phyloP scores from a whole-genome alignment of 2,888 invertebrate genomes.

The Apoda limacodes region DNA sequence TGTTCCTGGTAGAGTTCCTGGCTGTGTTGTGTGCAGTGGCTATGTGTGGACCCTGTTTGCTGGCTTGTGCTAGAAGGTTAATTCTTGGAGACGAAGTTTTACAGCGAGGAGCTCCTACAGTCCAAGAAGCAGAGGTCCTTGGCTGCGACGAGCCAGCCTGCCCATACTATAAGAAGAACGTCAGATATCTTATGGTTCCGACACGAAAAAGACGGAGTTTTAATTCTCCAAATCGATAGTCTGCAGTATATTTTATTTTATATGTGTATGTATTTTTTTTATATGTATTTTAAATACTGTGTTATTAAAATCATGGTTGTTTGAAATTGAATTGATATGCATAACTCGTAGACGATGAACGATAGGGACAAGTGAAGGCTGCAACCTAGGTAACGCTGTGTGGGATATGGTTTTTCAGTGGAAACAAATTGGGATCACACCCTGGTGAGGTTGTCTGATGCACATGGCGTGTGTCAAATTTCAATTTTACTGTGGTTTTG shows the following conservation, averaged over 20 bases:
- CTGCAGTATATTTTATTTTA: constrained; percentile 1
- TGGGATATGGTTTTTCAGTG: too few species aligned
- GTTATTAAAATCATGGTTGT: neutral
- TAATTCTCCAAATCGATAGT: constrained; percentile 34
- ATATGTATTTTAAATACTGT: constrained; percentile 1
- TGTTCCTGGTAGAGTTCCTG: constrained; percentile 48
- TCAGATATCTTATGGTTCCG: constrained; percentile 50
- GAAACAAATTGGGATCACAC: too few species aligned
- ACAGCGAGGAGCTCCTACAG: constrained; percentile 25
- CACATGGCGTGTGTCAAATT: too few species aligned
- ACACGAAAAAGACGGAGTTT: constrained; percentile 34
- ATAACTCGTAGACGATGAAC: too few species aligned
- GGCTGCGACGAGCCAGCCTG: constrained; percentile 60
- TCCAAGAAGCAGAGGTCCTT: constrained; percentile 44
- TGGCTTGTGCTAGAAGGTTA: constrained; percentile 45
- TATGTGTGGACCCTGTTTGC: constrained; percentile 50
- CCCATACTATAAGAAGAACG: constrained; percentile 57
- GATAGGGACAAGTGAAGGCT: too few species aligned
- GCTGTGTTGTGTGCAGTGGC: constrained; percentile 57
- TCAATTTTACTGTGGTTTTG: too few species aligned
- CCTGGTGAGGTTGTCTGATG: too few species aligned
- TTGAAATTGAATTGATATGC: constrained; percentile 1
- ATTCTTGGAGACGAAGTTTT: constrained; percentile 47
- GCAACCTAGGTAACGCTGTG: too few species aligned
- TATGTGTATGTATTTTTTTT: constrained; percentile 4